phyloP scores from a whole-genome alignment of 2,113 vertebrate genomes.

The Pituophis catenifer region DNA sequence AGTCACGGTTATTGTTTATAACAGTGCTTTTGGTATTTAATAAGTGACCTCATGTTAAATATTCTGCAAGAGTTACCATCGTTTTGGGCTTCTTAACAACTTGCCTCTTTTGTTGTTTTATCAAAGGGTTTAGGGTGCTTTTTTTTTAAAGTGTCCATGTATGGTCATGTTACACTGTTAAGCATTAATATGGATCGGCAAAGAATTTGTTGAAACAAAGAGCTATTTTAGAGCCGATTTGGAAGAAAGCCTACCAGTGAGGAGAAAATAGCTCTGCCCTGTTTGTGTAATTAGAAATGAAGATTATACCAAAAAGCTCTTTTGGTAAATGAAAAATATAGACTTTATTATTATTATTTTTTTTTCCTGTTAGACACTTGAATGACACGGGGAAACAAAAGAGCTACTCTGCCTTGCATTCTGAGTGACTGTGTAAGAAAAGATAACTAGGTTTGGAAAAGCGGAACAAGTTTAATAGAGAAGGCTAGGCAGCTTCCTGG shows the following conservation, averaged over 20 bases:
- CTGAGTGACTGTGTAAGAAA: neutral
- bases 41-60: constrained; percentile 48
- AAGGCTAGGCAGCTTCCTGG: neutral
- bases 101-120: constrained; percentile 60
- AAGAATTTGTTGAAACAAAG: constrained; percentile 68
- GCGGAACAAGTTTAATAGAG: neutral
- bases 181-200: constrained; percentile 64
- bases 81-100: constrained; percentile 47
- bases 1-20: constrained; percentile 39
- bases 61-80: constrained; percentile 47
- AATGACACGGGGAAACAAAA: constrained; percentile 35
- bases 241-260: constrained; percentile 57
- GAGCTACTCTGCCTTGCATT: constrained; percentile 7
- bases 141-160: constrained; percentile 56
- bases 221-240: constrained; percentile 68
- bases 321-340: constrained; percentile 64
- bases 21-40: constrained; percentile 40
- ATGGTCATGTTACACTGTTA: constrained; percentile 61
- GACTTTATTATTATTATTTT: constrained; percentile 16
- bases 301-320: constrained; percentile 63
- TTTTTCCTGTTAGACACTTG: neutral
- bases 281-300: constrained; percentile 45
- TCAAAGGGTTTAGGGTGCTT: constrained; percentile 57
- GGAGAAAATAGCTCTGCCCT: constrained; percentile 46
- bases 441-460: constrained; percentile 8